These are phyloP conservation scores for Tridacna crocea DNA, from an alignment of 2,888 invertebrate genomes.

Conservation along the genomic window DNA sequence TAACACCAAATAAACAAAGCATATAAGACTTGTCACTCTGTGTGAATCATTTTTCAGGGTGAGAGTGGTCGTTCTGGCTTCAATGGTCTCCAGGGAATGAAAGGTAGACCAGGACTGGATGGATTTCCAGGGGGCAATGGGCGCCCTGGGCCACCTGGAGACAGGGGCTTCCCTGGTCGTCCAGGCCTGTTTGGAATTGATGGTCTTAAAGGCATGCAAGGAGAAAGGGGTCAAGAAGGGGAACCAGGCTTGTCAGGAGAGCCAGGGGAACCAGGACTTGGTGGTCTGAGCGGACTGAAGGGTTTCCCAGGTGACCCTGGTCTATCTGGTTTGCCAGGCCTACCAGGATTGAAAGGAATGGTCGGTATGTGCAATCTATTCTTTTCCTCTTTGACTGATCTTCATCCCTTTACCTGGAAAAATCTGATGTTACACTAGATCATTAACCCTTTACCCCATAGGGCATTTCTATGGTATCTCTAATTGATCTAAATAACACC, in stretches of 20 bases:
- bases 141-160: conserved; percentile 42
- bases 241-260: conserved; percentile 65
- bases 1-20: too few species aligned
- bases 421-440: not conserved
- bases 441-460: too few species aligned
- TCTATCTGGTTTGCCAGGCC: conserved; percentile 46
- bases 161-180: conserved; percentile 44
- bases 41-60: conserved; percentile 32
- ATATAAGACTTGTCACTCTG: too few species aligned
- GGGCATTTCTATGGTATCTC: too few species aligned
- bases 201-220: conserved; percentile 46
- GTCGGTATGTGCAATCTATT: conserved; percentile 28
- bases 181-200: conserved; percentile 33
- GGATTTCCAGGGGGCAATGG: conserved; percentile 60
- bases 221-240: conserved; percentile 52
- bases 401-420: too few species aligned
- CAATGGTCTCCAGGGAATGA: conserved; percentile 40
- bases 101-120: conserved; percentile 29
- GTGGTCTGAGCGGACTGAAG: conserved; percentile 51
- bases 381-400: not conserved
- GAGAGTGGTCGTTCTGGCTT: conserved; percentile 61
- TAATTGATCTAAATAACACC: too few species aligned
- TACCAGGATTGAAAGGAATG: conserved; percentile 50
- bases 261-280: conserved; percentile 60
- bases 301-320: conserved; percentile 46